Conservation (phyloP, 2,797 vertebrate species). For the Molossus molossus region DNA sequence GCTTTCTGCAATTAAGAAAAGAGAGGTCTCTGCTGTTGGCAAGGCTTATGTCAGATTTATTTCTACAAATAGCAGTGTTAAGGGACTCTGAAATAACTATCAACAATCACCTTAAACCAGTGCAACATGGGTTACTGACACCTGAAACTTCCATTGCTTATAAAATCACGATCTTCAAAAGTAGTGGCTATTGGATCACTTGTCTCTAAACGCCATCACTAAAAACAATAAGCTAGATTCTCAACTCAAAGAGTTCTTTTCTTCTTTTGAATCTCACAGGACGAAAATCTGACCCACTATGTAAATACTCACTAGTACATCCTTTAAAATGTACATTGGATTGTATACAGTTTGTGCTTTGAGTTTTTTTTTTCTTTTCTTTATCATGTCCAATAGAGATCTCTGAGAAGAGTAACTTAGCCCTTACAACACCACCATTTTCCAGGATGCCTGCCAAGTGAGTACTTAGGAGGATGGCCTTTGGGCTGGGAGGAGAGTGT, state of each 20-base stretch:
- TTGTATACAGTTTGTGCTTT: slow-evolving; percentile 72
- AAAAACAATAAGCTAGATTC: slow-evolving; percentile 72
- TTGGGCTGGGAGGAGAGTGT: slow-evolving; percentile 54
- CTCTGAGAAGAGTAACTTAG: slow-evolving; percentile 84
- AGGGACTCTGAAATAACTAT: slow-evolving; percentile 68
- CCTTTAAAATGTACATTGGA: slow-evolving; percentile 78
- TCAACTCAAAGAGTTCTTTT: slow-evolving; percentile 77
- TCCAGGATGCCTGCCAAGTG: slow-evolving; percentile 86
- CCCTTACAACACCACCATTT: slow-evolving; percentile 71
- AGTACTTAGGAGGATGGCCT: slow-evolving; percentile 84
- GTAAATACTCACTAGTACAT: slow-evolving; percentile 68
- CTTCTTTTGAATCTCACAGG: slow-evolving; percentile 78
- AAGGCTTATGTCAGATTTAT: slow-evolving; percentile 47
- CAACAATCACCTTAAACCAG: slow-evolving; percentile 54
- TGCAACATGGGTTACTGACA: slow-evolving; percentile 42
- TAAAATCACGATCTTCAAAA: slow-evolving; percentile 81
- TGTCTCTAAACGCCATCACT: slow-evolving; percentile 74
- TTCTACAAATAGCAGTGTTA: slow-evolving; percentile 64
- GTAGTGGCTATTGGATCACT: slow-evolving; percentile 62
- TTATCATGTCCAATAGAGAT: slow-evolving; percentile 82
- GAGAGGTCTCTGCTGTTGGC: neutral
- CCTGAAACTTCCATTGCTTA: slow-evolving; percentile 73
- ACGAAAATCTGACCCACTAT: slow-evolving; percentile 73
- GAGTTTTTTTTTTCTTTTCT: slow-evolving; percentile 35
- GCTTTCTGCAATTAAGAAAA: slow-evolving; percentile 30